Conservation (phyloP, 2,888 invertebrate species). For the Acutogordius australiensis region DNA sequence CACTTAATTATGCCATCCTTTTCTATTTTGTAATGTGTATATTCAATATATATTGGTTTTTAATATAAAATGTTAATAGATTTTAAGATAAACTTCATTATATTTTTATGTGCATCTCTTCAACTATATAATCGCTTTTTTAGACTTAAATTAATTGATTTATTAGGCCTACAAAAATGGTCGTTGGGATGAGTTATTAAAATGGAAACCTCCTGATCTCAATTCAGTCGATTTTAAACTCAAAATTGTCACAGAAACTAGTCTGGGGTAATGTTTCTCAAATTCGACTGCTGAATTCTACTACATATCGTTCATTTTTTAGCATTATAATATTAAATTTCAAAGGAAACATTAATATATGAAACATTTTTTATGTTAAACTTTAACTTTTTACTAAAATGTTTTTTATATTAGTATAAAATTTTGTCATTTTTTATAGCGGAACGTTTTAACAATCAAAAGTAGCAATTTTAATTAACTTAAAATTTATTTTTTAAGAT, state of each 20-base stretch:
- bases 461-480: too few relatives aligned
- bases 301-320: too few relatives aligned
- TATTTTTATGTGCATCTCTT: too few relatives aligned
- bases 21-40: neutral
- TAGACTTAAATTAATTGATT: too few relatives aligned
- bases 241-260: conserved; percentile 35
- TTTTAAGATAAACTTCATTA: conserved; percentile 2
- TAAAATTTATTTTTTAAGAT: too few relatives aligned
- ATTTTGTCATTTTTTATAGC: too few relatives aligned
- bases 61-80: neutral
- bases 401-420: neutral
- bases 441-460: too few relatives aligned
- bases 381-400: neutral
- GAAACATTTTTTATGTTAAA: neutral
- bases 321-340: conserved; percentile 11
- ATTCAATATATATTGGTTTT: too few relatives aligned
- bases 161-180: conserved; percentile 61
- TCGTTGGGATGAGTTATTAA: conserved; percentile 49
- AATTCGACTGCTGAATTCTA: neutral
- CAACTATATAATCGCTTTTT: too few relatives aligned
- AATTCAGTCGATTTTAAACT: conserved; percentile 86
- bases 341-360: conserved; percentile 6
- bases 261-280: conserved; percentile 23
- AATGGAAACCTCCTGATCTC: conserved; percentile 78
- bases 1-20: neutral